Conservation (phyloP, 1,140 invertebrate genomes). For the Tyrophagus putrescentiae region DNA sequence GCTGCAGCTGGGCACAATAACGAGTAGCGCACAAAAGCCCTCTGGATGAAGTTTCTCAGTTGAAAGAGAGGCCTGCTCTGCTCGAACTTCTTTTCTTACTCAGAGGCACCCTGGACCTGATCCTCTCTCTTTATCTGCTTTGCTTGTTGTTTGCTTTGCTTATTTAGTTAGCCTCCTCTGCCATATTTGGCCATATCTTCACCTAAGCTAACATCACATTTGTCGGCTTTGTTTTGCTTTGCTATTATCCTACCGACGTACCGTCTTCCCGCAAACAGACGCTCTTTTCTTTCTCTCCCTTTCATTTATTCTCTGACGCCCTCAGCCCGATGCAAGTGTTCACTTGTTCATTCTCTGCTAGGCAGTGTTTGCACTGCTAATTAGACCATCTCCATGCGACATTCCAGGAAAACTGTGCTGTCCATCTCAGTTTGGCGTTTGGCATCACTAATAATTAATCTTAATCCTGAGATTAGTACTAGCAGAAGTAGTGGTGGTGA, state of each 20-base stretch:
- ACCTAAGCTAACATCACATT: neutral
- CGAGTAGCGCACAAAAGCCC: conserved; percentile 3
- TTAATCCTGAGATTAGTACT: neutral
- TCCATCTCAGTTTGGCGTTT: neutral
- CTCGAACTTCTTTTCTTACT: neutral
- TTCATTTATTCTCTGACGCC: no score
- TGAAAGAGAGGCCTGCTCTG: no score
- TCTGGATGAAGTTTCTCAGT: neutral
- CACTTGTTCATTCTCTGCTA: no score
- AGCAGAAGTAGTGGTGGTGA: neutral
- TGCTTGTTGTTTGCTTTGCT: conserved; percentile 3
- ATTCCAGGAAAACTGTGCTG: no score
- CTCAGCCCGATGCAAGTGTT: no score
- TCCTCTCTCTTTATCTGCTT: neutral
- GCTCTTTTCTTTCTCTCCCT: no score
- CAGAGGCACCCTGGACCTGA: neutral
- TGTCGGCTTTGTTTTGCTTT: neutral
- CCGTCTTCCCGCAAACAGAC: no score
- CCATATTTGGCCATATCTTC: neutral
- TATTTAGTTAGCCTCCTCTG: neutral
- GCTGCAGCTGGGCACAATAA: conserved; percentile 7
- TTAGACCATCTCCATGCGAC: neutral
- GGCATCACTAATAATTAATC: conserved; percentile 13
- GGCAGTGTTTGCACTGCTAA: neutral
- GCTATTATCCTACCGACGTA: neutral